Base-by-base conservation (phyloP, 2,888 invertebrate genomes). In the Acanthosepion pharaonis region DNA sequence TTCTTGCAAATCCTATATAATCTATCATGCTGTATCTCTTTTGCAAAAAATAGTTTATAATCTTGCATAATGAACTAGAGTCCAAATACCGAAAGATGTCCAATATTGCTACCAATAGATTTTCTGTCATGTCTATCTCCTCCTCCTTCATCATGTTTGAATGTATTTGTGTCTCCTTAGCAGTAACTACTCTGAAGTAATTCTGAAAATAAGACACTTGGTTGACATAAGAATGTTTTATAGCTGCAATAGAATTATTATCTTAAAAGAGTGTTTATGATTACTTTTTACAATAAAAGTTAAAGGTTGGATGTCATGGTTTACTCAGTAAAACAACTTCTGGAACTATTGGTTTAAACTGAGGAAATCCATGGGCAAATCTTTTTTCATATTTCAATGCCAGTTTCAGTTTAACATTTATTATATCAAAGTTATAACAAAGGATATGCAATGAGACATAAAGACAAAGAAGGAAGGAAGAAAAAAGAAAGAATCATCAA, bases 171-270 rank as follows among this genome's bases (percentile, higher is more conserved):
- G n/a, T n/a, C 33, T 78, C 78, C 18, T 78, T n/a, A 15, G n/a
- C 78, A 78, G n/a, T 78, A 1, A 33, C n/a, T 78, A 78, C n/a
- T 78, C 18, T 78, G 78, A 78, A 78, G n/a, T 33, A 78, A 78
- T 78, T 78, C n/a, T n/a, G 78, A 78, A 78, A 64, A 64, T 64
- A 64, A 78, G n/a, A 78, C 15, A 78, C 11, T 78, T 78, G 78
- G n/a, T n/a, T 78, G n/a, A 78, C 78, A 78, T 78, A 78, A 64
- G 28, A 64, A 78, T 78, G 78, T 78, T 78, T 78, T 78, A 78
- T 78, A 78, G 78, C n/a, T 78, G 78, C n/a, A 78, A 78, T 78
- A 78, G 78, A 78, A 15, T n/a, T 78, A 33, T 78, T 78, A 78
- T 78, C 78, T 78, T 78, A 78, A 2, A 78, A 78, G 8, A 78